Evolutionary conservation across 2,797 vertebrate species (phyloP), one percentile per base, ranked within the genome.

Genomic region (Lagorchestes hirsutus): DNA sequence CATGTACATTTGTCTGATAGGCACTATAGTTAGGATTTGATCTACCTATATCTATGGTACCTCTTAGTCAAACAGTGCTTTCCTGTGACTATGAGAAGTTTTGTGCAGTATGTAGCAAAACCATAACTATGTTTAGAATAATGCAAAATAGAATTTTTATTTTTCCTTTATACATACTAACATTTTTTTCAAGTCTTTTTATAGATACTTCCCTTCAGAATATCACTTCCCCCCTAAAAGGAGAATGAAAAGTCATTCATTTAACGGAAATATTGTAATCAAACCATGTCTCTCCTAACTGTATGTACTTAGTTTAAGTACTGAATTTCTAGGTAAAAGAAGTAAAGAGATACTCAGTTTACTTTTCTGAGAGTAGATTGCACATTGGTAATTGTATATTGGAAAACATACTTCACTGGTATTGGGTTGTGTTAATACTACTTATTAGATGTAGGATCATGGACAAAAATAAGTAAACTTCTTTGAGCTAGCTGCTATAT

Each of bases 61-160:
- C 91, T 95, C 92, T 97, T 97, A 96, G 97, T 97, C 96, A 98
- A 93, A 91, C 62, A 92, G 94, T 93, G n/a, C 93, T 94, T 96
- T 92, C 62, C 91, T 52, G 94, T 96, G 74, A 82, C 50, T 90
- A 59, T 95, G 92, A 96, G 95, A 96, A 58, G 1, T 92, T 96
- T 95, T 96, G 90, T 95, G 94, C 95, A 96, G 97, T 97, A 96
- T 57, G 95, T 59, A 95, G 96, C 40, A 90, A 95, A 95, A 59
- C 54, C 94, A 90, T 92, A 90, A 95, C 92, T 93, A 55, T 97
- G 91, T 90, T 95, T 91, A 92, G 93, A 91, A 6, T 94, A 97
- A 97, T 95, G 92, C 82, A 94, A 97, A 97, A 95, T 96, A 96
- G 82, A 95, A 96, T 93, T 98, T 96, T 91, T 54, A 95, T 96